Evolutionary conservation across 1,140 invertebrate genomes (phyloP).

Genomic region (Brachionus rotundiformis): DNA sequence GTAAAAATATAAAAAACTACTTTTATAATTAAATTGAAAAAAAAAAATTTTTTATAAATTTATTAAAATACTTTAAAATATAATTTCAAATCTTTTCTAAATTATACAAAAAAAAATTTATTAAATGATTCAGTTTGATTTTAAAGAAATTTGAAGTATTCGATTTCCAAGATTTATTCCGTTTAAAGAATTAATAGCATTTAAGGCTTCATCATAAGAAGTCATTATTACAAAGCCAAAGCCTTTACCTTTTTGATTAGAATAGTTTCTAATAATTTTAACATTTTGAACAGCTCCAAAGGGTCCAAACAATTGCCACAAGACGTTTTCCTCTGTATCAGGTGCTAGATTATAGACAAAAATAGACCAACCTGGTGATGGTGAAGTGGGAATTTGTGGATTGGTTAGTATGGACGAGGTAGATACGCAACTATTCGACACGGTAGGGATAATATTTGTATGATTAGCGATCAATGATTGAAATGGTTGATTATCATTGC

Average conservation of each 20-base stretch:
- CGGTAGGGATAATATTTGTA: not conserved
- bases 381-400: not conserved
- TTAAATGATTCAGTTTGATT: slow-evolving; percentile 66
- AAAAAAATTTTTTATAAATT: no score
- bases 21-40: no score
- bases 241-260: slow-evolving; percentile 98
- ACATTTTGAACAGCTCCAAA: slow-evolving; percentile 98
- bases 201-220: slow-evolving; percentile 95
- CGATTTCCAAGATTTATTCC: slow-evolving; percentile 94
- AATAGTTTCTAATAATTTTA: slow-evolving; percentile 88
- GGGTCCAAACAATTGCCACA: slow-evolving; percentile 98
- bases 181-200: slow-evolving; percentile 95
- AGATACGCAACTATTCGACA: not conserved
- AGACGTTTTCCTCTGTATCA: slow-evolving; percentile 94
- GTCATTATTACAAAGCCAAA: slow-evolving; percentile 99
- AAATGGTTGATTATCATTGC: not conserved
- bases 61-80: no score
- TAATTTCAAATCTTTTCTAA: no score
- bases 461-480: slow-evolving; percentile 7
- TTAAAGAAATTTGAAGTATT: slow-evolving; percentile 96
- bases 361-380: slow-evolving; percentile 78
- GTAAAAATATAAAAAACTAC: no score
- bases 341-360: slow-evolving; percentile 98
- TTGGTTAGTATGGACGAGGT: not conserved
- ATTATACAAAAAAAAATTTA: no score